Evolutionary conservation across 2,797 vertebrate genomes (phyloP), one percentile per base, ranked within the genome.

Genomic region (Trichosurus vulpecula): DNA sequence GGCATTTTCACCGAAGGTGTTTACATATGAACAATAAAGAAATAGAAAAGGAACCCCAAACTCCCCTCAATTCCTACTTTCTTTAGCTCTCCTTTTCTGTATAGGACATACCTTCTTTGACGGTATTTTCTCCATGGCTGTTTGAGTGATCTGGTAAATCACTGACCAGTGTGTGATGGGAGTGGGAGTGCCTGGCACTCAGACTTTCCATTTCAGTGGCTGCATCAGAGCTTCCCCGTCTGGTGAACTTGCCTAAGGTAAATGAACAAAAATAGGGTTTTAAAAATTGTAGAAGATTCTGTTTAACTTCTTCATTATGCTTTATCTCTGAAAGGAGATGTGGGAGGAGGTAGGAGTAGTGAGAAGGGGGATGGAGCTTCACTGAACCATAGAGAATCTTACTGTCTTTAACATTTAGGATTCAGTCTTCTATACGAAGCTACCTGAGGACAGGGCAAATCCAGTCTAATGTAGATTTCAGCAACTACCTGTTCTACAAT

Each of bases 141-240:
- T 99, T 99, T 51, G 99, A 99, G 97, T 99, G 99, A 98, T 99
- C 99, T 0, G 99, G 99, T 96, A 99, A 98, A 29, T 99, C 99
- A 11, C 99, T 98, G 94, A 99, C 98, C 96, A 99, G 98, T 0
- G 99, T 99, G 96, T 99, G 99, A 91, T 99, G 99, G 0, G 99
- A 99, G 93, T 99, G 99, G 0, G 99, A 99, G 97, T 99, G 99
- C 95, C 99, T 99, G 57, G 99, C 98, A 0, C 99, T 99, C 97
- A 99, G 98, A 97, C 99, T 99, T 98, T 99, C 99, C 94, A 99
- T 99, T 96, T 99, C 99, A 0, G 99, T 99, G 0, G 99, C 99
- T 16, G 99, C 99, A 92, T 99, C 99, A 0, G 99, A 99, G 98
- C 99, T 99, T 94, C 99, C 99, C 5, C 99, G 98, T 53, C 99